Evolutionary conservation across 2,797 vertebrate genomes (phyloP).

Genomic region (Eulemur albifrons): DNA sequence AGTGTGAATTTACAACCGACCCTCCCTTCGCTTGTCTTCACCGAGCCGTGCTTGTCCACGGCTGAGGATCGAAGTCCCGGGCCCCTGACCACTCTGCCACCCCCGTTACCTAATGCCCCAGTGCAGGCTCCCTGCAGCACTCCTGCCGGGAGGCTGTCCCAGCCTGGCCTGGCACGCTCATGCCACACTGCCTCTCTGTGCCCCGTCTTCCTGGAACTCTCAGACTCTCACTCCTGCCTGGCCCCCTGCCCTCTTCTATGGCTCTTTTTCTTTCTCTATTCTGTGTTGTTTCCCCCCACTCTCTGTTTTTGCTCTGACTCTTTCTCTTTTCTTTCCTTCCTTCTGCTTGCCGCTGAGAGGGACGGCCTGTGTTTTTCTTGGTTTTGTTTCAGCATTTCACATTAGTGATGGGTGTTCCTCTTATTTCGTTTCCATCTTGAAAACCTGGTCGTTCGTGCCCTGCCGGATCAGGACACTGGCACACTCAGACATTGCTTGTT

Average conservation of each 20-base stretch:
- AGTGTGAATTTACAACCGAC: background rate
- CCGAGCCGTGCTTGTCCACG: background rate
- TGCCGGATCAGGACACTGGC: background rate
- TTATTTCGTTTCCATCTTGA: background rate
- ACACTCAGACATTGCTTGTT: background rate
- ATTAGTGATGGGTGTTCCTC: background rate
- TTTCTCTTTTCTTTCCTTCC: background rate
- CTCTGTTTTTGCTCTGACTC: background rate
- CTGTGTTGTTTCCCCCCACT: background rate
- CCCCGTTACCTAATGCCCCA: too few relatives aligned
- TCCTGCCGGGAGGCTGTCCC: too few relatives aligned
- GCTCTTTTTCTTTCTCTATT: background rate
- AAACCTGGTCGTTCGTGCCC: background rate
- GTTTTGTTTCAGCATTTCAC: background rate
- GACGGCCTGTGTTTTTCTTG: background rate
- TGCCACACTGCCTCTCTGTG: accelerated
- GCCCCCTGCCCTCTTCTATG: background rate
- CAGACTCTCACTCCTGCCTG: background rate
- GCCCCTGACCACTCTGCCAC: background rate
- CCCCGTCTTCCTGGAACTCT: background rate
- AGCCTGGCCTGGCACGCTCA: background rate
- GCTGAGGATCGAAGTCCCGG: background rate
- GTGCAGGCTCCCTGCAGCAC: background rate
- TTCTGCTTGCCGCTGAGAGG: background rate
- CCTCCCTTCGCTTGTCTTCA: background rate